These are phyloP conservation scores for Diploptera punctata DNA, from an alignment of 2,888 invertebrate species.

Conservation along the genomic window DNA sequence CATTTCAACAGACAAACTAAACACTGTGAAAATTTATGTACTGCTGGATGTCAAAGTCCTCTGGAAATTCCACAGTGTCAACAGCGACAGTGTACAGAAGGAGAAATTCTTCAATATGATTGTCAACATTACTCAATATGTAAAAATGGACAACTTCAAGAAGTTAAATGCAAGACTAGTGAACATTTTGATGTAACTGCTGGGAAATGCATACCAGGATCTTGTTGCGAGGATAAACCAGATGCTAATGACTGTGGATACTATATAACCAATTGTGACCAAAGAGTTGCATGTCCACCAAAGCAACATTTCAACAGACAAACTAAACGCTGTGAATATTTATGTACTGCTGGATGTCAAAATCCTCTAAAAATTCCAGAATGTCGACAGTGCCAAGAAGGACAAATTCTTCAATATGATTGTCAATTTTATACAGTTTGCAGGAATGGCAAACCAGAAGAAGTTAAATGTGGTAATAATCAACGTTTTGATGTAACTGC, in stretches of 20 bases:
- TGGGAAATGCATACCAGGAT: not conserved
- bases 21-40: not conserved
- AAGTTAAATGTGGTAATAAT: not conserved
- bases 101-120: not conserved
- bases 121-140: not conserved
- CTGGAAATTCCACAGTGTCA: not conserved
- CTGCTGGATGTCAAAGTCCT: not conserved
- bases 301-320: not conserved
- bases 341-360: not conserved
- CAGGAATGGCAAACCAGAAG: not conserved
- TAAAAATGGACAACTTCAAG: not conserved
- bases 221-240: slow-evolving; percentile 1
- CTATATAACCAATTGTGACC: not conserved
- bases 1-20: not conserved
- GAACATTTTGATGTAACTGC: not conserved
- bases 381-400: slow-evolving; percentile 1
- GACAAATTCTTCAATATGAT: not conserved
- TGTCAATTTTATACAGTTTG: not conserved
- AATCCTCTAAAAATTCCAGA: not conserved
- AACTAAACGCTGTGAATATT: slow-evolving; percentile 2
- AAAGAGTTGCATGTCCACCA: not conserved
- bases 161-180: not conserved
- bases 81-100: not conserved
- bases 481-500: not conserved
- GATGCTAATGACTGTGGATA: not conserved